A percentile compares a stretch with the other conserved stretches of the same genome.
Conservation (phyloP, 2,113 vertebrate species). For the Smithornis capensis region DNA sequence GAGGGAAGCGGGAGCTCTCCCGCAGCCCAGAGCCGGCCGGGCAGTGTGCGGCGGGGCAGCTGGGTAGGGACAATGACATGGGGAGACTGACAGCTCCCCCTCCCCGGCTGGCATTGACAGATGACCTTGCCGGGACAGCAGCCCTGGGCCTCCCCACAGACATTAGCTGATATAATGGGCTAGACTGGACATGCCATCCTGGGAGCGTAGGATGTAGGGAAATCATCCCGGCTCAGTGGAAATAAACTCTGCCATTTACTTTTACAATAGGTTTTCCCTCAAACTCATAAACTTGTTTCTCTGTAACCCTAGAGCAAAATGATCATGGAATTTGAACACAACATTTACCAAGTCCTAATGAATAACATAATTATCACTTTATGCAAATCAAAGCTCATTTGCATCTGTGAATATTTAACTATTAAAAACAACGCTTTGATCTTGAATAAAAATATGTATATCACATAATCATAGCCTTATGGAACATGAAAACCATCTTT, state of each 20-base stretch:
- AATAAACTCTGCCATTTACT: constrained; percentile 5
- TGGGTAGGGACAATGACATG: constrained; percentile 21
- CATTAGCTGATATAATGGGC: constrained; percentile 48
- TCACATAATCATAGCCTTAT: constrained; percentile 73
- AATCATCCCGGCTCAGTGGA: background rate
- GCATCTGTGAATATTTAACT: constrained; percentile 72
- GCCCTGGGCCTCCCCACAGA: constrained; percentile 47
- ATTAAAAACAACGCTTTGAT: constrained; percentile 71
- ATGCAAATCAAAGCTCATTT: constrained; percentile 63
- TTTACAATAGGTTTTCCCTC: constrained; percentile 50
- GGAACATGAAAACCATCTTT: constrained; percentile 58
- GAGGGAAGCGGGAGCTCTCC: constrained; percentile 69
- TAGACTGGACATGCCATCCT: constrained; percentile 42
- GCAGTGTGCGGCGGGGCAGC: background rate
- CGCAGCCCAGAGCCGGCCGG: background rate
- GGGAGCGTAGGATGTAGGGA: constrained; percentile 21
- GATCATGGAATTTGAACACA: constrained; percentile 59
- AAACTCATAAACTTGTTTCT: constrained; percentile 53
- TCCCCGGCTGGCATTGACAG: constrained; percentile 66
- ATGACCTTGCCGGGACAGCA: constrained; percentile 66
- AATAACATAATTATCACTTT: constrained; percentile 73
- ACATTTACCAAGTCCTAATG: constrained; percentile 70
- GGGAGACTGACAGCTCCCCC: constrained; percentile 57
- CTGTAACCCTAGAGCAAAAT: constrained; percentile 65
- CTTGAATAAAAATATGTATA: constrained; percentile 70